phyloP scores from a whole-genome alignment of 2,113 vertebrate species.

The Tetrax tetrax region DNA sequence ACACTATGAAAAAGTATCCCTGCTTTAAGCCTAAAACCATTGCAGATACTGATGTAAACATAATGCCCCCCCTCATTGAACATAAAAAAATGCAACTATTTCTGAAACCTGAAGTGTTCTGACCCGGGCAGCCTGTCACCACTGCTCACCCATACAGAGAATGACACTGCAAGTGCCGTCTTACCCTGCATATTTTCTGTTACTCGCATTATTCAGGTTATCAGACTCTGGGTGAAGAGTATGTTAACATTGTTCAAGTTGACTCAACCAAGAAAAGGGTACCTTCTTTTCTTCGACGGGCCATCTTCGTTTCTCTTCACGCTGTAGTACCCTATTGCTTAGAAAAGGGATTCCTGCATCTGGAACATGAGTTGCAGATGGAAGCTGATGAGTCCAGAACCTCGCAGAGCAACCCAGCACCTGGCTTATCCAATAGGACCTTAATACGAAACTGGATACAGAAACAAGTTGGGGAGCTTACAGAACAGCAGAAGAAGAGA shows the following conservation, averaged over 20 bases:
- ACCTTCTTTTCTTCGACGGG: conserved; percentile 78
- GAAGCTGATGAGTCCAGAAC: not conserved
- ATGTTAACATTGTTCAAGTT: conserved; percentile 89
- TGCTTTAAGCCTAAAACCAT: not conserved
- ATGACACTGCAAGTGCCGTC: not conserved
- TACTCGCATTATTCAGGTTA: conserved; percentile 72
- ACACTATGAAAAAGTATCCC: not conserved
- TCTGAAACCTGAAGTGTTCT: not conserved
- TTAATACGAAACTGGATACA: conserved; percentile 73
- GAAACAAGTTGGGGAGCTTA: conserved; percentile 55
- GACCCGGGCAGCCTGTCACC: not conserved
- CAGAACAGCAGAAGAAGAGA: conserved; percentile 78
- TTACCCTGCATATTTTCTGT: not conserved
- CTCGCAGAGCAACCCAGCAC: conserved; percentile 18
- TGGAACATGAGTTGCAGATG: conserved; percentile 85
- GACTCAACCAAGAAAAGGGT: conserved; percentile 79
- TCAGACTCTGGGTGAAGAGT: conserved; percentile 96
- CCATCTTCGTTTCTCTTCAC: conserved; percentile 77
- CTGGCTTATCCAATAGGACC: not conserved
- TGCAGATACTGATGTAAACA: not conserved
- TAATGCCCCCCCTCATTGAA: accelerated
- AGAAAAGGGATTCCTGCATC: conserved; percentile 83
- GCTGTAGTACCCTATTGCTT: conserved; percentile 84
- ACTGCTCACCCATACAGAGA: not conserved
- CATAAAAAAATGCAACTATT: not conserved